A percentile compares a stretch with the other conserved stretches of the same genome.
Conservation (phyloP, 2,888 invertebrate genomes). For the Ellobium chinense region DNA sequence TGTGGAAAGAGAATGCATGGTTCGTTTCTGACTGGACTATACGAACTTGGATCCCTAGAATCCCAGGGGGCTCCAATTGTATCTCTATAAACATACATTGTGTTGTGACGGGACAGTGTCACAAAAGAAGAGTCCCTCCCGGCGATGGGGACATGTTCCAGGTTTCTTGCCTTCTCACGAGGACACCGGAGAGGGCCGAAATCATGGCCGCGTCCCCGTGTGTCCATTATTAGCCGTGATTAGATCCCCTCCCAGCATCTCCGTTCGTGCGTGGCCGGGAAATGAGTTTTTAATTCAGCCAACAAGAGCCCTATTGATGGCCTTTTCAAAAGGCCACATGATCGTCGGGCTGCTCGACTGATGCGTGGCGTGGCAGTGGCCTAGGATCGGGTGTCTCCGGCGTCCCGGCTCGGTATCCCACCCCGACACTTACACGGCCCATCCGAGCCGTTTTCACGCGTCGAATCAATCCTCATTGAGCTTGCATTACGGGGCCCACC, state of each 20-base stretch:
- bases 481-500: slow-evolving; percentile 18
- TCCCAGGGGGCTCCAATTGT: too few relatives aligned
- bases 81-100: slow-evolving; percentile 6
- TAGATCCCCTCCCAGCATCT: slow-evolving; percentile 35
- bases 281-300: slow-evolving; percentile 60
- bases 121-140: slow-evolving; percentile 21
- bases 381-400: slow-evolving; percentile 16
- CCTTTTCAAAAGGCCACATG: slow-evolving; percentile 35
- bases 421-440: slow-evolving; percentile 16
- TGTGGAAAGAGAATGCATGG: too few relatives aligned
- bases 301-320: slow-evolving; percentile 45
- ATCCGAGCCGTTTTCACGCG: slow-evolving; percentile 38
- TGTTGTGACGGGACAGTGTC: neutral
- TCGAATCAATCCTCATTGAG: slow-evolving; percentile 35
- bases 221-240: slow-evolving; percentile 32
- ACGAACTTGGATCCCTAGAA: too few relatives aligned
- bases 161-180: slow-evolving; percentile 17
- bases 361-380: slow-evolving; percentile 8
- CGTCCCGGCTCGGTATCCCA: slow-evolving; percentile 18
- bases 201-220: slow-evolving; percentile 14
- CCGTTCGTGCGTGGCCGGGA: slow-evolving; percentile 35
- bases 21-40: too few relatives aligned
- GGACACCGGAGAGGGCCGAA: slow-evolving; percentile 8
- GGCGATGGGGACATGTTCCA: slow-evolving; percentile 9
- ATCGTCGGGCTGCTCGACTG: slow-evolving; percentile 9